Evolutionary conservation across 2,797 vertebrate genomes (phyloP).

Genomic region (Ctenochaetus hawaiiensis): DNA sequence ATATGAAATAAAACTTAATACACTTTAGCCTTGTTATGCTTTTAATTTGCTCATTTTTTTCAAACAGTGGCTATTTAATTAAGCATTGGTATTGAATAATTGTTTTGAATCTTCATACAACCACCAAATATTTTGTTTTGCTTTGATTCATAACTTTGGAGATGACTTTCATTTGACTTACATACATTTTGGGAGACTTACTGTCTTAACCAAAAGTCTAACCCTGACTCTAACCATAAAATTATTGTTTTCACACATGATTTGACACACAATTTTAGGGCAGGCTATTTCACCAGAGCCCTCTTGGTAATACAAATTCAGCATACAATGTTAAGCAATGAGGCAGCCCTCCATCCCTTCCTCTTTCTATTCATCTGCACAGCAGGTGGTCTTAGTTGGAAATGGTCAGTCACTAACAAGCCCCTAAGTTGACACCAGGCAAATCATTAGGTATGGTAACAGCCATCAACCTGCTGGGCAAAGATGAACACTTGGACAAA

Average conservation of each 20-base stretch:
- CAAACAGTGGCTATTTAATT: too few species aligned
- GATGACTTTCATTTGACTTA: too few species aligned
- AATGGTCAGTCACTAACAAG: slow-evolving; percentile 34
- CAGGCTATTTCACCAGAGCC: background rate
- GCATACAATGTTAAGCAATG: background rate
- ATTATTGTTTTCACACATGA: background rate
- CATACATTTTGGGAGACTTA: too few species aligned
- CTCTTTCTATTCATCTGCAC: background rate
- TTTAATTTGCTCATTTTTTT: too few species aligned
- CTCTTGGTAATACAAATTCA: background rate
- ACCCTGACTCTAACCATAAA: background rate
- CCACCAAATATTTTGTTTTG: too few species aligned
- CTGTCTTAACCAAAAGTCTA: too few species aligned
- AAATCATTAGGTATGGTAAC: slow-evolving; percentile 8
- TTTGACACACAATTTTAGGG: too few species aligned
- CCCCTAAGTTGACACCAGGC: slow-evolving; percentile 4
- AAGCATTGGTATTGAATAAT: too few species aligned
- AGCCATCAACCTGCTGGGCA: slow-evolving; percentile 22
- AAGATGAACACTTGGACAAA: slow-evolving; percentile 39
- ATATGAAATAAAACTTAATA: too few species aligned
- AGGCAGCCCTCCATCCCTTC: background rate
- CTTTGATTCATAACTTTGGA: too few species aligned
- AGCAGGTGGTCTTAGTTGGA: slow-evolving; percentile 17
- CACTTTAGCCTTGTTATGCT: too few species aligned
- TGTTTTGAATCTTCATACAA: too few species aligned